Evolutionary conservation across 2,113 vertebrate species (phyloP).

Genomic region (Mus pahari): DNA sequence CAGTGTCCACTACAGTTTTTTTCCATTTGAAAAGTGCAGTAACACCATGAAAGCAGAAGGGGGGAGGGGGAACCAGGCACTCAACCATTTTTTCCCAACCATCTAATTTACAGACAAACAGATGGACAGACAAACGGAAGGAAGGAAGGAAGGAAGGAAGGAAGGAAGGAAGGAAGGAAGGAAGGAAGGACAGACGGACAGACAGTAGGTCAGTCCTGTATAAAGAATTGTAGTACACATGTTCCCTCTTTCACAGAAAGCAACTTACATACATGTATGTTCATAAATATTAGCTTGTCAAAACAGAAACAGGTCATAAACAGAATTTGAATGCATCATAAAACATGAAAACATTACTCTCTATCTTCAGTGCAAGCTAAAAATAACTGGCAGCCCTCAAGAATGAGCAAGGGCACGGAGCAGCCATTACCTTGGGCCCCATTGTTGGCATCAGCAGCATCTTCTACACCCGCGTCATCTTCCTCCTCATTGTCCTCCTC

Average conservation of each 20-base stretch:
- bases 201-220: not conserved
- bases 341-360: not conserved
- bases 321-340: not conserved
- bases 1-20: not conserved
- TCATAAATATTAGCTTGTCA: not conserved
- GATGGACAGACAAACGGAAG: too few species aligned
- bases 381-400: not conserved
- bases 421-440: slow-evolving; percentile 92
- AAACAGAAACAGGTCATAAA: slow-evolving; percentile 33
- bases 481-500: slow-evolving; percentile 96
- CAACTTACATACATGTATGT: not conserved
- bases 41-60: not conserved
- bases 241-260: not conserved
- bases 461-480: slow-evolving; percentile 94
- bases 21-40: not conserved
- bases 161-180: not conserved
- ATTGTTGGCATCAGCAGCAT: slow-evolving; percentile 93
- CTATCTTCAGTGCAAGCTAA: not conserved
- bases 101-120: not conserved
- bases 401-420: too few species aligned
- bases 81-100: not conserved
- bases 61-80: not conserved
- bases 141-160: not conserved
- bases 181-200: not conserved
- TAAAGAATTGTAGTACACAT: slow-evolving; percentile 11